Percentiles rank a stretch among this genome's conserved stretches.
Conservation (phyloP, 2,888 invertebrate genomes). For the Hirtodrosophila alboralis region DNA sequence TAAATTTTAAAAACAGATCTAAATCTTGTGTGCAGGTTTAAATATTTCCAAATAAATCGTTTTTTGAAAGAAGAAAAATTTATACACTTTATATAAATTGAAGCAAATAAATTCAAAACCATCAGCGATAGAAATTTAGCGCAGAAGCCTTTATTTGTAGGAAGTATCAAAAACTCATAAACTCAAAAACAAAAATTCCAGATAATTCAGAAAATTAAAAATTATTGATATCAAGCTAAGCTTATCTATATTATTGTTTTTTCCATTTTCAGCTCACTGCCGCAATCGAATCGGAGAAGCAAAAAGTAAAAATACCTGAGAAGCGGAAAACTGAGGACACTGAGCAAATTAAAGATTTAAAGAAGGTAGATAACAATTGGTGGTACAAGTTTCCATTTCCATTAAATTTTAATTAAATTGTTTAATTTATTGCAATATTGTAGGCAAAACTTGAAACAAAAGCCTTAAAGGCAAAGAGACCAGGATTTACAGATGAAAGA, state of each 20-base stretch:
- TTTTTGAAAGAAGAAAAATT: no score
- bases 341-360: constrained; percentile 92
- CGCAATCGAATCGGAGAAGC: constrained; percentile 87
- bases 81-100: no score
- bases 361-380: constrained; percentile 87
- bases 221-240: no score
- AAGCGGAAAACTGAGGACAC: constrained; percentile 93
- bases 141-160: no score
- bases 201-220: no score
- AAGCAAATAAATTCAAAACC: no score
- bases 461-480: constrained; percentile 95
- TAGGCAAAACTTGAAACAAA: constrained; percentile 94
- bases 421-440: background rate
- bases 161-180: no score
- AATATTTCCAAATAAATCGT: constrained; percentile 1
- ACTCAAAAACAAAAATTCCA: no score
- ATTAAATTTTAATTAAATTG: constrained; percentile 2
- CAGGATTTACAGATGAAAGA: constrained; percentile 95
- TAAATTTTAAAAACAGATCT: constrained; percentile 21
- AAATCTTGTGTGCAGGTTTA: constrained; percentile 18
- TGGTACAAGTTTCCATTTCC: no score
- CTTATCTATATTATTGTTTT: constrained; percentile 12
- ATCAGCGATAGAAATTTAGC: no score
- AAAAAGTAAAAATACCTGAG: constrained; percentile 88
- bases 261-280: constrained; percentile 81